phyloP scores from a whole-genome alignment of 1,140 invertebrate genomes.

The Muscidifurax raptorellus region DNA sequence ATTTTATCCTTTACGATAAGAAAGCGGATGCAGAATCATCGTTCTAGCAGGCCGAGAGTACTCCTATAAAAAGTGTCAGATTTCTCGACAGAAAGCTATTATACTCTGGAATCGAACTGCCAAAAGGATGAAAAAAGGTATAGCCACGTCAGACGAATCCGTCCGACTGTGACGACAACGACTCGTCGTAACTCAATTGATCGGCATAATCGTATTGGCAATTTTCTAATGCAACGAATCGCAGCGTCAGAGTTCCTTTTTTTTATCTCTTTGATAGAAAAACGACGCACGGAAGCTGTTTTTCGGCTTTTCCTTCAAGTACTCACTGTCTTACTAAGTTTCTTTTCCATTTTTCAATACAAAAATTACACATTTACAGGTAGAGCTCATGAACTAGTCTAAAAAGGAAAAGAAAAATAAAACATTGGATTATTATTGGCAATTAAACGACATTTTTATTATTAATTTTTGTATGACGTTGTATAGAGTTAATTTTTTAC shows the following conservation, averaged over 20 bases:
- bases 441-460: conserved; percentile 35
- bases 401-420: not conserved
- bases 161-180: not conserved
- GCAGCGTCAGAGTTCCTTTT: not conserved
- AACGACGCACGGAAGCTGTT: not conserved
- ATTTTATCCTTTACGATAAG: no score
- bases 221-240: conserved; percentile 2
- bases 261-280: not conserved
- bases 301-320: not conserved
- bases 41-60: no score
- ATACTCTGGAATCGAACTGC: not conserved
- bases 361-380: not conserved
- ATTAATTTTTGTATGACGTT: conserved; percentile 21
- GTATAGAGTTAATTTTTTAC: conserved; percentile 23
- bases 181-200: conserved; percentile 5
- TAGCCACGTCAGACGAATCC: not conserved
- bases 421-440: not conserved
- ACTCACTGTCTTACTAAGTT: not conserved
- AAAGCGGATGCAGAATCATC: no score
- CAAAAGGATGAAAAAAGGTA: not conserved
- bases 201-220: not conserved
- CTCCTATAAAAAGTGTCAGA: not conserved
- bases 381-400: not conserved
- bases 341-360: not conserved
- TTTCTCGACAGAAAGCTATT: not conserved